Evolutionary conservation across 2,113 vertebrate genomes (phyloP).

Genomic region (Ahaetulla prasina): DNA sequence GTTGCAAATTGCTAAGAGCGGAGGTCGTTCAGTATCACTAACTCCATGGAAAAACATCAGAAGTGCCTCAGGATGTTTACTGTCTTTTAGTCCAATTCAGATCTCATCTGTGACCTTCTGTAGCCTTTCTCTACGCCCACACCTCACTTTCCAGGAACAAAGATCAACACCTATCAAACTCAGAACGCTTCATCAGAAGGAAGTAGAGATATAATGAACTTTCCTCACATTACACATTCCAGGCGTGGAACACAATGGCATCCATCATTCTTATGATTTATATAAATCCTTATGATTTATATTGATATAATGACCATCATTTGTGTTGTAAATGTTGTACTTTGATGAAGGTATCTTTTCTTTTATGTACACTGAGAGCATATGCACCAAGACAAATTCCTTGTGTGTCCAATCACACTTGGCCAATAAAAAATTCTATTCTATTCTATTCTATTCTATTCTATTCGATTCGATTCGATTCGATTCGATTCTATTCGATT

Average conservation of each 20-base stretch:
- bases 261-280: too few relatives aligned
- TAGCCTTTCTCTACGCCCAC: background rate
- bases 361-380: too few relatives aligned
- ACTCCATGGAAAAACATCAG: background rate
- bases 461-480: too few relatives aligned
- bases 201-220: background rate
- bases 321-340: too few relatives aligned
- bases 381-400: too few relatives aligned
- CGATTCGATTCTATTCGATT: too few relatives aligned
- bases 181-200: background rate
- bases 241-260: background rate
- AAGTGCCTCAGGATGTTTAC: background rate
- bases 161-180: background rate
- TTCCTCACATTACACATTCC: background rate
- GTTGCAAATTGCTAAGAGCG: background rate
- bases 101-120: background rate
- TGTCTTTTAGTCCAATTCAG: background rate
- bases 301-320: too few relatives aligned
- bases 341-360: too few relatives aligned
- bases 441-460: too few relatives aligned
- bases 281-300: too few relatives aligned
- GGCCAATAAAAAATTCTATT: too few relatives aligned
- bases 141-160: background rate
- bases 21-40: conserved; percentile 3
- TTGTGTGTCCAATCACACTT: too few relatives aligned